These are phyloP conservation scores for Ceratosolen fusciceps DNA, from an alignment of 1,140 invertebrate species.

Conservation along the genomic window DNA sequence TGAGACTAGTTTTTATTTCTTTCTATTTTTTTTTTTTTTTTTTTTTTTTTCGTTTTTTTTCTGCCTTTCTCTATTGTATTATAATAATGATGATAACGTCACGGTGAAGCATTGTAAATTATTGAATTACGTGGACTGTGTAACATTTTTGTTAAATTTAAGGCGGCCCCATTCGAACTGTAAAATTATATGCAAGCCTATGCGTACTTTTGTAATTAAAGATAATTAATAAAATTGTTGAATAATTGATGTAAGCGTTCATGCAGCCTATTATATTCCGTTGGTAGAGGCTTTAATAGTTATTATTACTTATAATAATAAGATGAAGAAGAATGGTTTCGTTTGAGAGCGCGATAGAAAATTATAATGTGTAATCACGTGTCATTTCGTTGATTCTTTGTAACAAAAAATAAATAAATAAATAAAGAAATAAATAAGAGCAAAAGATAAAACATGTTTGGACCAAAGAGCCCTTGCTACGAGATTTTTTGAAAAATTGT, in stretches of 20 bases:
- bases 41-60: too few species aligned
- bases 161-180: conserved; percentile 29
- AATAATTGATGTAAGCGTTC: conserved; percentile 2
- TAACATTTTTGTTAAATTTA: conserved; percentile 12
- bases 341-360: conserved; percentile 2
- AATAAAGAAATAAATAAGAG: neutral
- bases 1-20: conserved; percentile 23
- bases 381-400: neutral
- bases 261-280: conserved; percentile 24
- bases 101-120: conserved; percentile 37
- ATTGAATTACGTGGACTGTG: conserved; percentile 15
- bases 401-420: neutral
- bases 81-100: conserved; percentile 14
- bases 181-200: conserved; percentile 27
- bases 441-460: too few species aligned
- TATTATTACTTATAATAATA: too few species aligned
- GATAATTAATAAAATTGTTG: conserved; percentile 4
- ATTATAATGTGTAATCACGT: neutral
- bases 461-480: neutral
- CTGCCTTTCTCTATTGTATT: conserved; percentile 24
- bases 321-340: too few species aligned
- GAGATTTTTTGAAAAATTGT: neutral
- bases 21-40: neutral
- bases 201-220: conserved; percentile 44
- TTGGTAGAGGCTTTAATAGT: conserved; percentile 39